phyloP scores from a whole-genome alignment of 1,140 invertebrate genomes.

The Formica selysi region DNA sequence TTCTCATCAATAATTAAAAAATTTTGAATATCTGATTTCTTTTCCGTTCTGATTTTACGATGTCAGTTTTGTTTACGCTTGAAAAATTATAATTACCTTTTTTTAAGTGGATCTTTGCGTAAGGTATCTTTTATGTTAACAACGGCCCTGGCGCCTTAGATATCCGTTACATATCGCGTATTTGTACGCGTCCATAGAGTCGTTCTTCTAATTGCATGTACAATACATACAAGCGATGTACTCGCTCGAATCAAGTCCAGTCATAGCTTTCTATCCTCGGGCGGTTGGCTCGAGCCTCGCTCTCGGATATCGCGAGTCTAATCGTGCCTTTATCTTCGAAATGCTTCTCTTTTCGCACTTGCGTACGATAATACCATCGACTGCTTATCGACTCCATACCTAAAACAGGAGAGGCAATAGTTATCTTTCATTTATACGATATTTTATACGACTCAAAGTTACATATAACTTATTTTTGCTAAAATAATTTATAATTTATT shows the following conservation, averaged over 20 bases:
- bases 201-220: slow-evolving; percentile 75
- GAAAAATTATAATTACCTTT: no score
- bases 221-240: slow-evolving; percentile 56
- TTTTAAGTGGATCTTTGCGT: no score
- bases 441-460: background rate
- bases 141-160: background rate
- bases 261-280: slow-evolving; percentile 66
- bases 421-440: background rate
- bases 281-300: slow-evolving; percentile 27
- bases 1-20: no score
- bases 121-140: no score
- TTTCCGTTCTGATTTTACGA: no score
- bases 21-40: no score
- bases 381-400: background rate
- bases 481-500: no score
- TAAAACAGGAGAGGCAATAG: background rate
- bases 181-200: slow-evolving; percentile 41
- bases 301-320: slow-evolving; percentile 32
- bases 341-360: background rate
- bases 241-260: slow-evolving; percentile 68
- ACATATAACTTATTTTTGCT: background rate
- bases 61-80: no score
- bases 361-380: slow-evolving; percentile 4
- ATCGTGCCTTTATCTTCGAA: background rate
- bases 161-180: slow-evolving; percentile 16